phyloP scores from a whole-genome alignment of 2,797 vertebrate species.

The Phaenicophaeus curvirostris region DNA sequence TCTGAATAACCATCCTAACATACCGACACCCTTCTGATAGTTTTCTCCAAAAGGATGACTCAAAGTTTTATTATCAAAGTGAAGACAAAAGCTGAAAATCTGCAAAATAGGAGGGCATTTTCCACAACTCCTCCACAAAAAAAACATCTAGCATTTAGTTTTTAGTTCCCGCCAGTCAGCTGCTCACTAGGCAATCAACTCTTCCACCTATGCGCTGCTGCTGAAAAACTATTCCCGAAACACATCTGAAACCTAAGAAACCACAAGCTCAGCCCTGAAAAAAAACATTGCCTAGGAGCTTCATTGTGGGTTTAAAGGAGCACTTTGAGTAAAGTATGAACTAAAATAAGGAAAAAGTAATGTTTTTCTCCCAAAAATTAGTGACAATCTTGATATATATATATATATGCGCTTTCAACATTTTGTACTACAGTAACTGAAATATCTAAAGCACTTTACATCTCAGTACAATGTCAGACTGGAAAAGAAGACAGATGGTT shows the following conservation, averaged over 20 bases:
- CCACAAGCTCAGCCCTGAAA: not conserved
- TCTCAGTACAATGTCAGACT: fast-evolving
- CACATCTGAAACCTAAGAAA: not conserved
- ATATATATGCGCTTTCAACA: not conserved
- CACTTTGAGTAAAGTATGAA: not conserved
- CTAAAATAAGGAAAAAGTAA: not conserved
- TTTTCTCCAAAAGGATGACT: not conserved
- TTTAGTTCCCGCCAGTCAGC: not conserved
- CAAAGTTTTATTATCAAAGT: not conserved
- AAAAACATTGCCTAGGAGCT: no score
- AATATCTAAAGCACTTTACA: not conserved
- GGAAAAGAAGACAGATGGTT: not conserved
- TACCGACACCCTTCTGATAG: not conserved
- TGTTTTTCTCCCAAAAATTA: not conserved
- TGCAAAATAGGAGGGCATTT: not conserved
- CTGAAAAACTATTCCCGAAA: not conserved
- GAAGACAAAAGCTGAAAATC: not conserved
- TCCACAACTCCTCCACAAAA: not conserved
- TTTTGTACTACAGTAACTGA: not conserved
- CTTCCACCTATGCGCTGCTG: not conserved
- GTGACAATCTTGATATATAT: not conserved
- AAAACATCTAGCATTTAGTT: not conserved
- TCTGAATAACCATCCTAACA: not conserved
- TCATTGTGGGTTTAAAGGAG: fast-evolving
- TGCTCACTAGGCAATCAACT: not conserved